Evolutionary conservation across 1,140 invertebrate species (phyloP).

Genomic region (Heliconius congener): DNA sequence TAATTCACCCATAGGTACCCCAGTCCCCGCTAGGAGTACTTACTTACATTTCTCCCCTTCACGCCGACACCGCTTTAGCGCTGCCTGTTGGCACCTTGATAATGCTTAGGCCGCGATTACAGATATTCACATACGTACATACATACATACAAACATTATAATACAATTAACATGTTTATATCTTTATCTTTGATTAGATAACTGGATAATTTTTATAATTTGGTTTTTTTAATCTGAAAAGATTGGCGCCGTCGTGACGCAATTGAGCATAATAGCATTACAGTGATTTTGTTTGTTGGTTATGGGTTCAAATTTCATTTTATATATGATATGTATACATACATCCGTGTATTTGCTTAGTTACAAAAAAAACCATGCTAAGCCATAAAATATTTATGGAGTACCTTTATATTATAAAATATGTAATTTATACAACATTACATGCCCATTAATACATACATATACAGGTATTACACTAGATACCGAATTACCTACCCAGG

Average conservation of each 20-base stretch:
- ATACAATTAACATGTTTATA: conserved; percentile 4
- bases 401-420: no score
- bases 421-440: neutral
- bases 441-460: neutral
- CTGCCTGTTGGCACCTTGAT: conserved; percentile 10
- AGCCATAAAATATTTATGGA: no score
- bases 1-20: neutral
- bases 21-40: neutral
- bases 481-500: no score
- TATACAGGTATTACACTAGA: no score
- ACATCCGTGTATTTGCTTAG: no score
- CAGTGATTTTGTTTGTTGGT: neutral
- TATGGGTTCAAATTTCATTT: no score
- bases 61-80: neutral
- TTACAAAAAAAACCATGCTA: no score
- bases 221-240: neutral
- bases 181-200: neutral
- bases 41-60: neutral
- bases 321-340: no score
- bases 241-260: neutral
- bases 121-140: neutral
- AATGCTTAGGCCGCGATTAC: conserved; percentile 13
- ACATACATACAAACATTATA: conserved; percentile 2
- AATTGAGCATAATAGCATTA: neutral
- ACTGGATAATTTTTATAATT: conserved; percentile 9